These are phyloP conservation scores for Oenanthe melanoleuca DNA, from an alignment of 2,113 vertebrate genomes.

Conservation along the genomic window DNA sequence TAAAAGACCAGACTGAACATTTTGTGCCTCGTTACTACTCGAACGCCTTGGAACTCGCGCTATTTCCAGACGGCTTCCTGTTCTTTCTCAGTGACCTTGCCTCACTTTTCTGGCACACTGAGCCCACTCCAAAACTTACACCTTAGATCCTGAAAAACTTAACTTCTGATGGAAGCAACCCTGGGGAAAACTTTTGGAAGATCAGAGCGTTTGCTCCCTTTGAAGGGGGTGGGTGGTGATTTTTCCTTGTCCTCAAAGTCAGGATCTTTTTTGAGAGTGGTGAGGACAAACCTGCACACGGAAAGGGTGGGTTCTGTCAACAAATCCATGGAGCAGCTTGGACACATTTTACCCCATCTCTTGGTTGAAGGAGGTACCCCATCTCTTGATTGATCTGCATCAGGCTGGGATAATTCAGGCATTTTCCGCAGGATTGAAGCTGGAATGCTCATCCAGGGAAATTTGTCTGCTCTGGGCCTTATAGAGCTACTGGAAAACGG, in stretches of 20 bases:
- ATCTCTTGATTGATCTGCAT: not conserved
- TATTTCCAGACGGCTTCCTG: slow-evolving; percentile 1
- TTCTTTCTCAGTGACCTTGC: slow-evolving; percentile 6
- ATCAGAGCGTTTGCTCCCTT: not conserved
- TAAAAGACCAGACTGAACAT: not conserved
- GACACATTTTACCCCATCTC: not conserved
- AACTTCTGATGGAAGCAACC: not conserved
- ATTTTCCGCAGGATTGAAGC: not conserved
- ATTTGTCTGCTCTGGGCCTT: not conserved
- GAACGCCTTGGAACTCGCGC: not conserved
- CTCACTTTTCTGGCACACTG: not conserved
- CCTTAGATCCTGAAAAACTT: not conserved
- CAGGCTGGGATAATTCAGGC: not conserved
- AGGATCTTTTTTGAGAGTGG: not conserved
- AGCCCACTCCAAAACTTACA: not conserved
- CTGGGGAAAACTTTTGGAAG: not conserved
- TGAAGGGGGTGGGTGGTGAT: not conserved
- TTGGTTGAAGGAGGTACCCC: not conserved
- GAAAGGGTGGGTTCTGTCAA: not conserved
- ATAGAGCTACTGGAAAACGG: not conserved
- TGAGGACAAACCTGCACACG: not conserved
- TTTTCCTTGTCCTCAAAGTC: not conserved
- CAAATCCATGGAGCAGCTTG: not conserved
- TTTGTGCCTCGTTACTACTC: slow-evolving; percentile 30
- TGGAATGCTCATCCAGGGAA: not conserved